phyloP scores from a whole-genome alignment of 2,797 vertebrate genomes.

The Aulostomus chinensis region DNA sequence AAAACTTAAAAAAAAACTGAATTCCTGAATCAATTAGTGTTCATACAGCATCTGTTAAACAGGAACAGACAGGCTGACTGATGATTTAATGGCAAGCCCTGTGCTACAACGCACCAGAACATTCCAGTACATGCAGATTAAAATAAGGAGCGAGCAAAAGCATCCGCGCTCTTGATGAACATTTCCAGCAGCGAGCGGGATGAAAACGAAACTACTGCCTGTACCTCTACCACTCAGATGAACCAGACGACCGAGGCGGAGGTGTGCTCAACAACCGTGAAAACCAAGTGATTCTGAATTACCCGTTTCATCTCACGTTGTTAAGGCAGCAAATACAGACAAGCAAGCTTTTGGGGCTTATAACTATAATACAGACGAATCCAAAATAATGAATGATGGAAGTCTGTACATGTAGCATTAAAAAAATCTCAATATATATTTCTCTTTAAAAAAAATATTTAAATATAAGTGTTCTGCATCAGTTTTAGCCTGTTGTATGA shows the following conservation, averaged over 20 bases:
- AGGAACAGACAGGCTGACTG: not conserved
- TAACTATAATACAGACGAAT: not conserved
- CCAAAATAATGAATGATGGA: not conserved
- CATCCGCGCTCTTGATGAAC: not conserved
- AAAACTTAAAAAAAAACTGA: no score
- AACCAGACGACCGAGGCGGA: not conserved
- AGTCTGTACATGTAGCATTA: not conserved
- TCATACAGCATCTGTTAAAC: not conserved
- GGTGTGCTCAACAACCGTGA: not conserved
- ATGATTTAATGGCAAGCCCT: not conserved
- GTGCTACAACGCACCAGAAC: slow-evolving; percentile 50
- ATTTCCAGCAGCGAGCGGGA: not conserved
- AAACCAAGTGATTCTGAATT: slow-evolving; percentile 7
- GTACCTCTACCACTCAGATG: not conserved
- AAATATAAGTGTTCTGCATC: not conserved
- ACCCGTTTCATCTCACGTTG: not conserved
- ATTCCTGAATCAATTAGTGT: not conserved
- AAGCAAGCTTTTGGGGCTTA: not conserved
- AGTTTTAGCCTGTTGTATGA: slow-evolving; percentile 10
- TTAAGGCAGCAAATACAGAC: not conserved
- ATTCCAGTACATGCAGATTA: slow-evolving; percentile 52
- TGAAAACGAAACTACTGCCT: slow-evolving; percentile 43
- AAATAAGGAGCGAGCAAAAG: not conserved
- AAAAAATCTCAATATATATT: not conserved
- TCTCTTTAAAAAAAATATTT: no score